Evolutionary conservation across 2,113 vertebrate species (phyloP).

Genomic region (Muntiacus muntjak): DNA sequence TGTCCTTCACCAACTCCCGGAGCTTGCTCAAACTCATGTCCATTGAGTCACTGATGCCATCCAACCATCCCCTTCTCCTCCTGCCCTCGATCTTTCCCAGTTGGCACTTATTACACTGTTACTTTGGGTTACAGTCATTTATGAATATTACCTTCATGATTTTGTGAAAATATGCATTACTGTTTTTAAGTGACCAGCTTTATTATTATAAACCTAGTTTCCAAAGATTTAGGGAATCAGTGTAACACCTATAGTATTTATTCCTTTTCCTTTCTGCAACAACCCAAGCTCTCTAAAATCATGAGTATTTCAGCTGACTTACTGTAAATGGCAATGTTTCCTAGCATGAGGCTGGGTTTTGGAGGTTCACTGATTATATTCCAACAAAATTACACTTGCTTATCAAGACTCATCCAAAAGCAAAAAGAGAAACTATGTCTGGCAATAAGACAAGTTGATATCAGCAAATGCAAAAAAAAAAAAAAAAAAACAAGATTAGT

Average conservation of each 20-base stretch:
- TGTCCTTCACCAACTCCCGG: neutral
- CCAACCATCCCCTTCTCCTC: neutral
- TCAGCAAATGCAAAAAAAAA: constrained; percentile 34
- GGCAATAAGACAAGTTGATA: constrained; percentile 22
- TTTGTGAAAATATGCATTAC: neutral
- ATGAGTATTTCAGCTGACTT: constrained; percentile 6
- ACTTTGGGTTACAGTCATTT: neutral
- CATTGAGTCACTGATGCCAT: neutral
- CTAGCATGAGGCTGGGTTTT: neutral
- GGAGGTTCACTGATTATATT: constrained; percentile 8
- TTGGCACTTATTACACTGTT: neutral
- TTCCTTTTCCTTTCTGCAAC: constrained; percentile 40
- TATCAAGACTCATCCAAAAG: constrained; percentile 32
- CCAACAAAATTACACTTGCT: constrained; percentile 43
- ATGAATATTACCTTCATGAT: neutral
- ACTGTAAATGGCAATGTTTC: neutral
- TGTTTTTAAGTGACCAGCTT: constrained; percentile 29
- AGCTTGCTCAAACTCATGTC: neutral
- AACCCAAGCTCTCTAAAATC: constrained; percentile 3
- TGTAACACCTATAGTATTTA: neutral
- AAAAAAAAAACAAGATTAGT: neutral
- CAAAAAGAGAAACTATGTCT: neutral
- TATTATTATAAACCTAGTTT: constrained; percentile 14
- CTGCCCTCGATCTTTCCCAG: neutral
- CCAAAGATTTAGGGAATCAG: constrained; percentile 22